Evolutionary conservation across 2,888 invertebrate species (phyloP), one percentile per base, ranked within the genome.

Genomic region (Luperina testacea): DNA sequence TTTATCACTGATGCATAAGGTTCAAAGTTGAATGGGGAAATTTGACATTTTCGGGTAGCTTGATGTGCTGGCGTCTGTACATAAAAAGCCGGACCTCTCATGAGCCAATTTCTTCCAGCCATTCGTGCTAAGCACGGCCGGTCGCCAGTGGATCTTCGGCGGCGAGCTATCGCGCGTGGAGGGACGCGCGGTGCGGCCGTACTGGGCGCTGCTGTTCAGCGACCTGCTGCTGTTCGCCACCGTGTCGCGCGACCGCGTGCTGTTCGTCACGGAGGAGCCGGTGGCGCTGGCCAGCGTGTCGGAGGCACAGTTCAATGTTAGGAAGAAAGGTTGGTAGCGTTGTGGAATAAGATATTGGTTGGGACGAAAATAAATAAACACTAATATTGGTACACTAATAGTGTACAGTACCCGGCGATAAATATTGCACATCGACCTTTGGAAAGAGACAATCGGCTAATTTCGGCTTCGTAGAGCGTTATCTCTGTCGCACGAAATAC

Each of bases 111-210:
- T 64, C 48, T 87, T 77, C 24, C 93, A 98, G 97, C 98, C 99
- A 75, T 99, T 99, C 94, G 98, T 98, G 75, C 96, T 99, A 93
- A 98, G 98, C 91, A 98, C 98, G 89, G 98, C 98, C 73, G 98
- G 98, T 48, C 97, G 99, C 73, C 98, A 98, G 94, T 99, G 99
- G 99, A 98, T 99, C 79, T 99, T 99, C 90, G 99, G 98, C 9
- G 98, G 99, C 0, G 98, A 99, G 90, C 95, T 99, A 51, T 98
- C 98, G 20, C 97, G 98, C 84, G 98, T 98, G 2, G 99, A 99
- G 95, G 98, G 98, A 1, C 97, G 98, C 69, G 98, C 98, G 3
- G 97, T 98, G 48, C 97, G 98, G 82, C 98, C 98, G 0, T 98
- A 98, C 92, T 99, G 99, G 99, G 98, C 98, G 0, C 95, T 99